These are phyloP conservation scores for Heterotilapia buettikoferi DNA, from an alignment of 2,113 vertebrate species.

Conservation along the genomic window DNA sequence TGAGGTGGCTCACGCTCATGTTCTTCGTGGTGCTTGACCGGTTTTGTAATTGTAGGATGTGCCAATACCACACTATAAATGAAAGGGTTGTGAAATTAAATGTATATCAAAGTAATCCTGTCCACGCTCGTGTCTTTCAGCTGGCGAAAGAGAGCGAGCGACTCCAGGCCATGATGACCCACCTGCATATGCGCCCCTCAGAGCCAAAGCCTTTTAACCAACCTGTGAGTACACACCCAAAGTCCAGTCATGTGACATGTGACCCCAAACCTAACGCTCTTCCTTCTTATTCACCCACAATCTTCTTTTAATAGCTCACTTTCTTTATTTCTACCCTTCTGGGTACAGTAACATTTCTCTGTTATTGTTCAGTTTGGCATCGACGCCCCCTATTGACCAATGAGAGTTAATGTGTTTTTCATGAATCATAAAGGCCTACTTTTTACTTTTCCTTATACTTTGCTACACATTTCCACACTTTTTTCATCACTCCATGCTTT, in stretches of 20 bases:
- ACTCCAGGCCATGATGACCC: conserved; percentile 98
- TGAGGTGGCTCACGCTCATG: conserved; percentile 27
- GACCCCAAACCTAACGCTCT: background rate
- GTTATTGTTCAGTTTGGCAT: conserved; percentile 26
- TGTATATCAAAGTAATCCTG: background rate
- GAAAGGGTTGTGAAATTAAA: background rate
- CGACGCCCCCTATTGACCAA: conserved; percentile 67
- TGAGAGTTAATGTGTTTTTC: conserved; percentile 12
- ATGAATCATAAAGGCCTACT: background rate
- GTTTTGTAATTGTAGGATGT: conserved; percentile 36
- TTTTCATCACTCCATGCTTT: background rate
- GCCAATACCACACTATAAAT: conserved; percentile 25
- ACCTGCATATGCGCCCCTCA: conserved; percentile 97
- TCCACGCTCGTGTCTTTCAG: conserved; percentile 61
- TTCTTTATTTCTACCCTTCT: background rate
- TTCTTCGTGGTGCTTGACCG: conserved; percentile 27
- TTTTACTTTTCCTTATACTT: background rate
- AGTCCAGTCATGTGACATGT: background rate
- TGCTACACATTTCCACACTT: background rate
- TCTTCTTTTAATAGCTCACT: background rate
- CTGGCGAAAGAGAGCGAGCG: conserved; percentile 97
- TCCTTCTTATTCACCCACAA: background rate
- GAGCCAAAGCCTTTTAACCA: conserved; percentile 99
- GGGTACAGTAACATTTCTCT: background rate
- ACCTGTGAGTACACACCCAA: conserved; percentile 74